Evolutionary conservation across 2,888 invertebrate species (phyloP), one percentile per base, ranked within the genome.

Genomic region (Ditylenchus weischeri): DNA sequence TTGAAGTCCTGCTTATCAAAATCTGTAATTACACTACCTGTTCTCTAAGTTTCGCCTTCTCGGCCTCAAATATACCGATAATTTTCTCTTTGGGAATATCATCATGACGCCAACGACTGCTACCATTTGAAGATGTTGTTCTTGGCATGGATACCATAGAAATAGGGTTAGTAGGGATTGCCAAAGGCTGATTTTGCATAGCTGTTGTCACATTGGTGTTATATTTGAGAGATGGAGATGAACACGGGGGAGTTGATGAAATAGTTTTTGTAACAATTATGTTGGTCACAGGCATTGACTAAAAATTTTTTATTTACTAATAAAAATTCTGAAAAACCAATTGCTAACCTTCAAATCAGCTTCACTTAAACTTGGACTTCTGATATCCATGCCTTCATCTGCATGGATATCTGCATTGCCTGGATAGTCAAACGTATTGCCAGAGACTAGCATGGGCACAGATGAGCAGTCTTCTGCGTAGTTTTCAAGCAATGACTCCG

Each of bases 1-100:
- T 59, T 35, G 23, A 19, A 15, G n/a, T 59, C n/a, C 15, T 1
- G 21, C 21, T 21, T 54, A 2, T 43, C n/a, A 18, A 1, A 54
- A 23, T 54, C 29, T 54, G 1, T 7, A 15, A 54, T 54, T 54
- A 49, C 58, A 65, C 64, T 69, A 76, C 78, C 68, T 83, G 83
- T 47, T 84, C 91, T 89, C 93, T 92, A 65, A 96, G 88, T 84
- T 94, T 94, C 68, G 91, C 90, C 72, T 94, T 86, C 84, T 95
- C 93, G 83, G 93, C 93, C 82, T 94, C 93, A 84, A 94, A 94
- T 81, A 94, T 91, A 81, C 92, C 75, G 60, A 74, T 90, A 79
- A 94, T 92, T 85, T 93, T 93, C 83, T 96, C 95, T 84, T 94
- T 93, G 50, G 94, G 91, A 85, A 94, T 91, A 86, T 93, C 93